Evolutionary conservation across 23 tunicate genomes (phyloP), one percentile per base, ranked within the genome.

Genomic region (Styela clava): DNA sequence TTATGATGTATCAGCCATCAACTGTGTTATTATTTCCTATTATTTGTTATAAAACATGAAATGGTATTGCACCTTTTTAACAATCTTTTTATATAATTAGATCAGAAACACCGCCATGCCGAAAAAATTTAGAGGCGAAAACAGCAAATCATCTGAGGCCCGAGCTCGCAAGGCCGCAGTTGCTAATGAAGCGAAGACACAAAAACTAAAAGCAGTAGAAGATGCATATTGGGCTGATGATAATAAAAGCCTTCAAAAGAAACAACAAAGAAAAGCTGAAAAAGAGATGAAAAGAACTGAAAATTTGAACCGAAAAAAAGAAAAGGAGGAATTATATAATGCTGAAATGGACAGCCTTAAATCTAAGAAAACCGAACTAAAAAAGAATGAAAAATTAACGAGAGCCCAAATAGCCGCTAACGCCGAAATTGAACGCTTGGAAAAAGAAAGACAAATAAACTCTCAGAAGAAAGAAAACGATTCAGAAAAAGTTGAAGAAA

Each of bases 141-240:
- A 95, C 64, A 78, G 91, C 36, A 95, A 95, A 74, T 92, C 99
- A 20, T 96, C 79, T 31, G 92, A 83, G 52, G 99, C 99, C 12
- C 69, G 84, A 36, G 89, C 89, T 32, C 83, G 96, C 7, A 95
- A 89, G 62, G 89, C 96, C 26, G 94, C 79, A n/a, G 69, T 36
- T 2, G 94, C 90, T 7, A 82, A 80, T 9, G 72, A 62, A 1
- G 79, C 69, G 28, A 78, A 78, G 63, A 80, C 87, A 71, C 68
- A 68, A 0, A 84, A 89, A 68, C 24, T 86, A 62, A 86, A 90
- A 52, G 95, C 72, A 34, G 83, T 64, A 19, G 96, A 95, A 79
- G 96, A 95, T 63, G 89, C 76, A 5, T 82, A 61, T 33, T 95
- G 99, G 99, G 88, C 56, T 19, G 99, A 95, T 70, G 89, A 89